Evolutionary conservation across 2,797 vertebrate genomes (phyloP).

Genomic region (Picus viridis): DNA sequence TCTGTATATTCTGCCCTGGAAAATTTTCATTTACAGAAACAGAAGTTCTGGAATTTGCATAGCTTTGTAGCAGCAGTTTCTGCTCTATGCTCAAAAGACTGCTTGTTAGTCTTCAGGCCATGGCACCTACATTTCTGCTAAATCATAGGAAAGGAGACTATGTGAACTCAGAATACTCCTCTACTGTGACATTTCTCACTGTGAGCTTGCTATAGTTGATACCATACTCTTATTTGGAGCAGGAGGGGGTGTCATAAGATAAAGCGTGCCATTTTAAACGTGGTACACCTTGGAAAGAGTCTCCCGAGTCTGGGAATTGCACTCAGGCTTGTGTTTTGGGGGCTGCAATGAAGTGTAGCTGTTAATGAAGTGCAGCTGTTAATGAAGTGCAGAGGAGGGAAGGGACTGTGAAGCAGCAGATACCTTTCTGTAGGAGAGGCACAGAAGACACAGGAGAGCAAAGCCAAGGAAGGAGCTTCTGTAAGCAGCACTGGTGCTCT

Average conservation of each 20-base stretch:
- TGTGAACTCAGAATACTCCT: not conserved
- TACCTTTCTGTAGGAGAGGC: not conserved
- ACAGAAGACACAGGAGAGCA: not conserved
- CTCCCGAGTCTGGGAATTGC: not conserved
- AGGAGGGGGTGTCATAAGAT: not conserved
- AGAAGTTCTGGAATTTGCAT: not conserved
- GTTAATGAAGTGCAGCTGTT: not conserved
- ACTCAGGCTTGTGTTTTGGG: not conserved
- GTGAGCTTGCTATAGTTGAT: not conserved
- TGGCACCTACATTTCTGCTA: not conserved
- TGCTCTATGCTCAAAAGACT: not conserved
- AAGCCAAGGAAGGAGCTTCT: not conserved
- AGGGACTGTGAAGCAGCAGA: not conserved
- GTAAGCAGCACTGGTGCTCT: not conserved
- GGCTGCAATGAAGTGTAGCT: not conserved
- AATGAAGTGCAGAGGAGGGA: not conserved
- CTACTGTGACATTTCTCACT: not conserved
- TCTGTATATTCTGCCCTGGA: not conserved
- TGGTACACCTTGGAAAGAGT: not conserved
- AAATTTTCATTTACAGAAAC: slow-evolving; percentile 23
- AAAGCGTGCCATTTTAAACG: not conserved
- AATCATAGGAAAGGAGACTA: not conserved
- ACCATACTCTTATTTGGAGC: not conserved
- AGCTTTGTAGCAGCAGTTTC: not conserved
- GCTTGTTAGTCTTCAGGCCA: not conserved